phyloP scores from a whole-genome alignment of 2,797 vertebrate species.

The Gallirallus australis region DNA sequence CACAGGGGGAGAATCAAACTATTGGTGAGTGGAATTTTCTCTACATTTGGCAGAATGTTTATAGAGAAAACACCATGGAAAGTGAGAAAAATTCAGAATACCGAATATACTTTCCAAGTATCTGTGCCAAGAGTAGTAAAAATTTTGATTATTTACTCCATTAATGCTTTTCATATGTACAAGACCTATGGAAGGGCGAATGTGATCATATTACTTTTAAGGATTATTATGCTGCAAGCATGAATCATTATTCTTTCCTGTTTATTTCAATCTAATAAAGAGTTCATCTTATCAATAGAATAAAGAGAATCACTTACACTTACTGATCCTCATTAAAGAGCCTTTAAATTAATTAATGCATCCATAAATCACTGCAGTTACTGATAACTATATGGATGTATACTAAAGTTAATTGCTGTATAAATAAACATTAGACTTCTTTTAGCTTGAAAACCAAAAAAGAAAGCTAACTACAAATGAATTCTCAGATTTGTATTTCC shows the following conservation, averaged over 20 bases:
- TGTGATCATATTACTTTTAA: background rate
- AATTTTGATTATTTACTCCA: conserved; percentile 67
- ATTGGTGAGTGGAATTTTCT: conserved; percentile 51
- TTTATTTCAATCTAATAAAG: background rate
- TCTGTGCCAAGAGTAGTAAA: conserved; percentile 67
- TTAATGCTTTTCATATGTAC: conserved; percentile 48
- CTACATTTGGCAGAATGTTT: conserved; percentile 58
- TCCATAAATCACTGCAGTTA: background rate
- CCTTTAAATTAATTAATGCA: background rate
- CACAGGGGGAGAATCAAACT: background rate
- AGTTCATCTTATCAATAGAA: background rate
- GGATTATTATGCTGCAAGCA: background rate
- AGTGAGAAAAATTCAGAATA: conserved; percentile 42
- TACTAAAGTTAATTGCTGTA: background rate
- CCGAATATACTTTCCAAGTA: conserved; percentile 63
- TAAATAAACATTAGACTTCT: background rate
- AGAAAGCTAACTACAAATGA: background rate
- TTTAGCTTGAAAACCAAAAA: background rate
- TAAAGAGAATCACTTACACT: background rate
- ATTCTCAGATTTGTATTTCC: background rate
- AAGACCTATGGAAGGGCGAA: background rate
- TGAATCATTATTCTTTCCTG: background rate
- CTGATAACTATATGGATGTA: background rate
- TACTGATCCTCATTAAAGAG: background rate
- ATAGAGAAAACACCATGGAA: conserved; percentile 56